Base-by-base conservation (phyloP, 2,888 invertebrate genomes). In the Globia sparganii region DNA sequence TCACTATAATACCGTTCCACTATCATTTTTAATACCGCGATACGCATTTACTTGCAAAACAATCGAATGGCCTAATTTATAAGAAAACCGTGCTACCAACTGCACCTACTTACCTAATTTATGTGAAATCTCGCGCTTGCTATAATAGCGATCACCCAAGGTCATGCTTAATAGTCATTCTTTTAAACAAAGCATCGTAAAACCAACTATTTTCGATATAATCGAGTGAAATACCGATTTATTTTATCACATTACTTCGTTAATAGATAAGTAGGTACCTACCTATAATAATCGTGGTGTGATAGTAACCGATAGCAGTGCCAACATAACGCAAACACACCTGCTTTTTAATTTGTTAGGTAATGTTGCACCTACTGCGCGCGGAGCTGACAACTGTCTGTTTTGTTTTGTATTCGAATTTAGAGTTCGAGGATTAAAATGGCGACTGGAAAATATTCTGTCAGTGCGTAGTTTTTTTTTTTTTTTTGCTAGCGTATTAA, bases 241-340 rank as follows among this genome's bases (percentile, higher is more conserved):
- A 59, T 82, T 83, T 84, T 86, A 84, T 86, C 86, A 78, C 58
- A 67, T 72, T 72, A 72, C 64, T 61, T 58, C 59, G 71, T 28
- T 81, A 84, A 8, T 72, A 78, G 86, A 86, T 86, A 84, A 78
- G 49, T 85, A 68, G 2, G 72, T 68, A 34, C 56, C 4, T n/a
- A 68, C n/a, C 11, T 62, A 34, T 67, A 76, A 58, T 61, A 62
- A 46, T 71, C 67, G 56, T 56, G 77, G 56, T 56, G 77, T 65
- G 83, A 83, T 83, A 85, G 70, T 59, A 65, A 77, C 21, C 75
- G 85, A 85, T 84, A 85, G 81, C 37, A 37, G 9, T 73, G 65
- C 75, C 85, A 87, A 81, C 87, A 75, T 61, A 81, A 78, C 74
- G 49, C 84, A 66, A 84, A 85, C 86, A 59, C 86, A 84, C 84